Percentiles rank a stretch among this genome's conserved stretches.
phyloP scores from a whole-genome alignment of 1,140 invertebrate species.

The Pentalonia nigronervosa region DNA sequence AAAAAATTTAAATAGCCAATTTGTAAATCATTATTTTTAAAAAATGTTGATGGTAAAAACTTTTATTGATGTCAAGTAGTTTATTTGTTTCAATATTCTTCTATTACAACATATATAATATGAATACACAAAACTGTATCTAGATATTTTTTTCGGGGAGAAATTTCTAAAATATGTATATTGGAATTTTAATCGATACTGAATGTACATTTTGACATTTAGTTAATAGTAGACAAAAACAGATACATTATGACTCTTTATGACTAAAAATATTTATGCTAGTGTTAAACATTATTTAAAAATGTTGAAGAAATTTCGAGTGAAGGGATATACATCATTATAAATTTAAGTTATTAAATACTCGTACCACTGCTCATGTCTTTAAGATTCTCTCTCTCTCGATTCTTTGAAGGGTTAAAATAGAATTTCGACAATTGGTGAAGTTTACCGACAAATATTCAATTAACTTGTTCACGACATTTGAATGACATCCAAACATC shows the following conservation, averaged over 20 bases:
- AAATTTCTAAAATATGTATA: neutral
- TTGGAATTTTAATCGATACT: neutral
- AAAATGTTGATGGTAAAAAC: too few species aligned
- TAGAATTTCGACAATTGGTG: neutral
- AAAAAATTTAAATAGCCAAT: too few species aligned
- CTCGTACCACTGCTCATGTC: neutral
- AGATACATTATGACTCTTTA: neutral
- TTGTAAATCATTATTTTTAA: too few species aligned
- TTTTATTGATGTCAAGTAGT: too few species aligned
- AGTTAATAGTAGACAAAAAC: neutral
- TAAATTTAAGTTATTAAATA: neutral
- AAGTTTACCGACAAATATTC: neutral
- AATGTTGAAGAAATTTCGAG: neutral
- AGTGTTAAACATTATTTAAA: neutral
- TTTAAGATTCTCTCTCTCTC: neutral
- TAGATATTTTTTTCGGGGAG: neutral
- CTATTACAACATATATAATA: too few species aligned
- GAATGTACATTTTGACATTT: neutral
- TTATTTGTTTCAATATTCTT: too few species aligned
- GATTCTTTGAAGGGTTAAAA: neutral
- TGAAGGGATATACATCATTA: neutral
- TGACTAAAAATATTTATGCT: neutral
- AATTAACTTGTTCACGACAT: neutral
- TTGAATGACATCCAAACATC: slow-evolving; percentile 8
- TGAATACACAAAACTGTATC: neutral